Percentiles rank a stretch among this genome's conserved stretches.
Conservation (phyloP, 2,113 vertebrate genomes). For the Coturnix japonica region DNA sequence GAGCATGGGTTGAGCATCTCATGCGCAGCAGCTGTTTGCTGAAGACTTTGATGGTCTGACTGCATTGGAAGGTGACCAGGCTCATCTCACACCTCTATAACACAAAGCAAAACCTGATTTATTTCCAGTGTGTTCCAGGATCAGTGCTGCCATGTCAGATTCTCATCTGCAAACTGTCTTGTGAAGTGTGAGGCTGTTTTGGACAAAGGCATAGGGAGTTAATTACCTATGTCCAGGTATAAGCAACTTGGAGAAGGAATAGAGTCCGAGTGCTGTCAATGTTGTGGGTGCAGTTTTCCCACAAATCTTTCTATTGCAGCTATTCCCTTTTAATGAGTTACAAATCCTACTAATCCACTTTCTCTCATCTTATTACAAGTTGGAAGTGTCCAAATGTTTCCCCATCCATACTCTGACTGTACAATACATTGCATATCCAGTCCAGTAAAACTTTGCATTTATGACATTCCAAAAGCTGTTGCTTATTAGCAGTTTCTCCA, state of each 20-base stretch:
- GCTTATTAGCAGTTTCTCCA: conserved; percentile 69
- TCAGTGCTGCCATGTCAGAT: neutral
- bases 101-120: neutral
- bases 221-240: neutral
- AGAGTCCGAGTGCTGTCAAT: neutral
- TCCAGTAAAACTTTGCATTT: conserved; percentile 52
- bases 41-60: neutral
- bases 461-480: conserved; percentile 69
- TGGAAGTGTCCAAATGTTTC: conserved; percentile 44
- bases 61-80: neutral
- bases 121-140: neutral
- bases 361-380: conserved; percentile 16
- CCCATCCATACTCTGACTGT: conserved; percentile 33
- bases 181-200: neutral
- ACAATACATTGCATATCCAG: conserved; percentile 7
- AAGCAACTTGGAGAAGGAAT: neutral
- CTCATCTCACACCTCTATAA: neutral
- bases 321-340: conserved; percentile 16
- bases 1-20: neutral
- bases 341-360: conserved; percentile 54
- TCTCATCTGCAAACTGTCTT: neutral
- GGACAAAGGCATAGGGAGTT: neutral
- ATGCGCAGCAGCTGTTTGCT: neutral
- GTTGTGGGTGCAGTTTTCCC: neutral
- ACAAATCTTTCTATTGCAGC: neutral